Percentiles rank a stretch among this genome's conserved stretches.
Evolutionary conservation across 1,140 invertebrate genomes (phyloP).

Genomic region (Tenebrio molitor): DNA sequence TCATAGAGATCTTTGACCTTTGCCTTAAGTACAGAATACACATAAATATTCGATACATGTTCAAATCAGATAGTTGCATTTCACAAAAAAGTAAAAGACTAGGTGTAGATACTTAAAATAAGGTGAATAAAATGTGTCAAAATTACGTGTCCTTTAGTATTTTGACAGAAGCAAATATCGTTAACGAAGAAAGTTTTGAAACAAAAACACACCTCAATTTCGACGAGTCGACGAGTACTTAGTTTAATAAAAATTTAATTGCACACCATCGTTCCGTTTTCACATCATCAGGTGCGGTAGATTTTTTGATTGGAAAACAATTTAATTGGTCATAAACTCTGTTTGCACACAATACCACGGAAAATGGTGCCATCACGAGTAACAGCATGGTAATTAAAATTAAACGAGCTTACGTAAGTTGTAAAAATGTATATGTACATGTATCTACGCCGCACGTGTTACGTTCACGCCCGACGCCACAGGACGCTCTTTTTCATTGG

Average conservation of each 20-base stretch:
- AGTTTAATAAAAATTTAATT: slow-evolving; percentile 18
- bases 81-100: too few species aligned
- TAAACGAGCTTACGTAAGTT: slow-evolving; percentile 33
- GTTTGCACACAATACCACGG: slow-evolving; percentile 19
- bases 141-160: too few species aligned
- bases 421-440: slow-evolving; percentile 25
- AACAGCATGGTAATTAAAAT: slow-evolving; percentile 23
- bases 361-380: slow-evolving; percentile 32
- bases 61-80: too few species aligned
- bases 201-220: slow-evolving; percentile 13
- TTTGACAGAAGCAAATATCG: too few species aligned
- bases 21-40: too few species aligned
- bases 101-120: too few species aligned
- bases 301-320: slow-evolving; percentile 25
- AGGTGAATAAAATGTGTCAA: too few species aligned
- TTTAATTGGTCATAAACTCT: slow-evolving; percentile 26
- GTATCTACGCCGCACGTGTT: slow-evolving; percentile 44
- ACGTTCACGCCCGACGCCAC: slow-evolving; percentile 53
- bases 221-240: slow-evolving; percentile 1
- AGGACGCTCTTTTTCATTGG: slow-evolving; percentile 49
- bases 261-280: slow-evolving; percentile 14
- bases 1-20: too few species aligned
- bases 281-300: slow-evolving; percentile 19
- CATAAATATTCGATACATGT: too few species aligned
- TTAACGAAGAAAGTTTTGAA: neutral